A percentile compares a stretch with the other conserved stretches of the same genome.
Evolutionary conservation across 2,113 vertebrate species (phyloP).

Genomic region (Sinocyclocheilus maitianheensis): DNA sequence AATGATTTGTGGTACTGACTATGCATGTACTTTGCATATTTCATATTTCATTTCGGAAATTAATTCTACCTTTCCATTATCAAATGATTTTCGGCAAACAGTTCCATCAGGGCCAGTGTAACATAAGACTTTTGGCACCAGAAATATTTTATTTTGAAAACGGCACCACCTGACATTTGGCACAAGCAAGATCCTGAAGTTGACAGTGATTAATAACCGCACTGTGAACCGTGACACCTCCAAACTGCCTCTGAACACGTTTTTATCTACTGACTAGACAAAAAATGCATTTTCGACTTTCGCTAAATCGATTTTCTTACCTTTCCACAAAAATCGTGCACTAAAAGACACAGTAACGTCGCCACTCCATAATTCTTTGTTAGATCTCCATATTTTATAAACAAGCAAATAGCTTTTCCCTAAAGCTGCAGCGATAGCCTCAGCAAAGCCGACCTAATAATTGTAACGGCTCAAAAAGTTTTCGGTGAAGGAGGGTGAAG

Average conservation of each 20-base stretch:
- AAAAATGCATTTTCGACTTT: constrained; percentile 15
- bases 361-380: not conserved
- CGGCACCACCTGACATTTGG: constrained; percentile 24
- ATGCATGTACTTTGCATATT: not conserved
- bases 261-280: constrained; percentile 28
- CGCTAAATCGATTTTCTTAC: constrained; percentile 2
- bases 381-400: constrained; percentile 24
- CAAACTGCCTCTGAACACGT: not conserved
- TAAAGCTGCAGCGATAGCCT: constrained; percentile 1
- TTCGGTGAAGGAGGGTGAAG: not conserved
- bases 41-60: not conserved
- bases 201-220: constrained; percentile 42
- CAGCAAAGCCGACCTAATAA: constrained; percentile 9
- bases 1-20: not conserved
- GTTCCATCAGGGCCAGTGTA: not conserved
- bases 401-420: not conserved
- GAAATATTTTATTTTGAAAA: constrained; percentile 9
- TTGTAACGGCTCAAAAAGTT: not conserved
- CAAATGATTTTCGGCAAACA: constrained; percentile 10
- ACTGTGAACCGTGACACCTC: constrained; percentile 16
- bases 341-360: not conserved
- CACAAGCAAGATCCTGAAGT: constrained; percentile 12
- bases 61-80: not conserved
- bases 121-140: not conserved
- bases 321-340: not conserved